These are phyloP conservation scores for Cerceris ruficornis DNA, from an alignment of 2,888 invertebrate species.

Conservation along the genomic window DNA sequence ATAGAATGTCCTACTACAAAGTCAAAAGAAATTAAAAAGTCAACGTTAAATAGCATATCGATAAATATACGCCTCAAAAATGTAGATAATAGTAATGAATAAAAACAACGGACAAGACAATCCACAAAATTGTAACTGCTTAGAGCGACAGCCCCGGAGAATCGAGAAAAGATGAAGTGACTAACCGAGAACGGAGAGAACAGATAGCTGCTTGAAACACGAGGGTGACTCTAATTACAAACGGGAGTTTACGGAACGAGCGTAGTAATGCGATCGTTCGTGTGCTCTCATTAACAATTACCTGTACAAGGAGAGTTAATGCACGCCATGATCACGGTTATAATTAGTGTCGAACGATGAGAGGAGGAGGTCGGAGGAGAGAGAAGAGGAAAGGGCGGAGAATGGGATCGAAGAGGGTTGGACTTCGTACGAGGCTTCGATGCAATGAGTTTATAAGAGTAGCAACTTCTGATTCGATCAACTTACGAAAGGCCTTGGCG, in stretches of 20 bases:
- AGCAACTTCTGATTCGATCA: conserved; percentile 43
- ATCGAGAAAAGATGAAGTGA: conserved; percentile 13
- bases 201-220: conserved; percentile 22
- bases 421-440: conserved; percentile 48
- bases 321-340: conserved; percentile 71
- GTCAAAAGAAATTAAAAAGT: too few species aligned
- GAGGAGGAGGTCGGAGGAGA: conserved; percentile 23
- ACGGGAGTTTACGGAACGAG: conserved; percentile 44
- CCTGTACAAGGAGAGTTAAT: conserved; percentile 70
- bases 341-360: conserved; percentile 68
- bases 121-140: neutral
- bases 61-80: too few species aligned
- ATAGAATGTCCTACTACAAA: too few species aligned
- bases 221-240: conserved; percentile 66
- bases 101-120: too few species aligned
- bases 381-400: conserved; percentile 16
- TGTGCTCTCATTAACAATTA: conserved; percentile 72
- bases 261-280: conserved; percentile 68
- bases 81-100: too few species aligned
- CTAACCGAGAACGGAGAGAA: conserved; percentile 17
- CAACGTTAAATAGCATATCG: too few species aligned
- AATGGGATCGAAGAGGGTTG: conserved; percentile 30
- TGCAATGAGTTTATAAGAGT: conserved; percentile 67
- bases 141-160: neutral
- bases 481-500: conserved; percentile 11